phyloP scores from a whole-genome alignment of 2,888 invertebrate species.

The Lasioglossum figueresi region DNA sequence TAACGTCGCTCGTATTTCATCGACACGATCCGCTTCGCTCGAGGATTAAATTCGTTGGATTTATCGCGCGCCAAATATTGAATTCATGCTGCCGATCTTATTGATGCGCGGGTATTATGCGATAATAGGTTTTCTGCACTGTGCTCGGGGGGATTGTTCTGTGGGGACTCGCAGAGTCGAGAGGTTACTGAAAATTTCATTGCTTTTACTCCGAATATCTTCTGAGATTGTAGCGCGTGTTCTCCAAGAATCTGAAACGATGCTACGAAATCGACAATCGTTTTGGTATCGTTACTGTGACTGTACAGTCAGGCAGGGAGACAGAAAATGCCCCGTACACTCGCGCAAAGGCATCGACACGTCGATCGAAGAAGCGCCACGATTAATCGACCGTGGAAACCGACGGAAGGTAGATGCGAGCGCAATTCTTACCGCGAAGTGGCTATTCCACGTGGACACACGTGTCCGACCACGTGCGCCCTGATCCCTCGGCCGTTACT shows the following conservation, averaged over 20 bases:
- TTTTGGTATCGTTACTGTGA: no score
- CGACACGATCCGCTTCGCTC: neutral
- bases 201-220: no score
- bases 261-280: no score
- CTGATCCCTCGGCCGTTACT: neutral
- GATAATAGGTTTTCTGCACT: neutral
- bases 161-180: no score
- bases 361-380: no score
- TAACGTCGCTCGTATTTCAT: constrained; percentile 41
- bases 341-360: no score
- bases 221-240: no score
- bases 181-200: neutral
- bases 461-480: neutral
- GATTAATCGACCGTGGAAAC: neutral
- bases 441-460: no score
- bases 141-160: neutral
- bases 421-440: neutral
- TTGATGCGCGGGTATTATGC: constrained; percentile 9
- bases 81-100: constrained; percentile 10
- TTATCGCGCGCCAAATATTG: constrained; percentile 26
- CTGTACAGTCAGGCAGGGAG: no score
- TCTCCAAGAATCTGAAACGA: no score
- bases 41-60: constrained; percentile 31
- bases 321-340: no score
- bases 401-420: constrained; percentile 1